These are phyloP conservation scores for Cremastinae sp. DNA, from an alignment of 2,888 invertebrate genomes.

Conservation along the genomic window DNA sequence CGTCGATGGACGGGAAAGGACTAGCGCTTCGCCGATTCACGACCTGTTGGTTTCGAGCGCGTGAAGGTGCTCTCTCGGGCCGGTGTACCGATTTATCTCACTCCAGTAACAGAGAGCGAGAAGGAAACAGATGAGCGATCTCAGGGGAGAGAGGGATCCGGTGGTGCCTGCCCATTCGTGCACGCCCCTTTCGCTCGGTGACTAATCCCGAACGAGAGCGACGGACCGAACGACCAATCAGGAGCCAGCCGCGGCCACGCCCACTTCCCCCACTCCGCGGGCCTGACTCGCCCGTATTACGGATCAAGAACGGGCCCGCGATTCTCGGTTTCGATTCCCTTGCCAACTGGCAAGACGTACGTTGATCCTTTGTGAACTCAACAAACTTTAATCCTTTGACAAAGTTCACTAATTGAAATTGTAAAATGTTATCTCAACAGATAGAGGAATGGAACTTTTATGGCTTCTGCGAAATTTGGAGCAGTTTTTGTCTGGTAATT, in stretches of 20 bases:
- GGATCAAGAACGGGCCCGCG: background rate
- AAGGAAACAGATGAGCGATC: conserved; percentile 37
- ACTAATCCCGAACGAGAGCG: background rate
- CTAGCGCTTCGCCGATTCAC: conserved; percentile 76
- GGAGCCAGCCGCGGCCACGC: background rate
- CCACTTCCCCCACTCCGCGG: background rate
- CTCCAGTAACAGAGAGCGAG: background rate
- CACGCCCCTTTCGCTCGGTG: conserved; percentile 3
- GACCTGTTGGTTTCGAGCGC: conserved; percentile 75
- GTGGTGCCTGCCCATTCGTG: conserved; percentile 12
- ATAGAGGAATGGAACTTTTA: too few species aligned
- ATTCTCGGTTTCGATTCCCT: background rate
- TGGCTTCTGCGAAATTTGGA: too few species aligned
- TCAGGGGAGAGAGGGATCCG: conserved; percentile 6
- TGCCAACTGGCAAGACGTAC: background rate
- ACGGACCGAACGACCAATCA: background rate
- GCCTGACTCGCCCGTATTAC: conserved; percentile 1
- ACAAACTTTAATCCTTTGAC: too few species aligned
- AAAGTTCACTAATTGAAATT: too few species aligned
- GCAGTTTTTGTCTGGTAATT: too few species aligned
- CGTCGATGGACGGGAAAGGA: conserved; percentile 79
- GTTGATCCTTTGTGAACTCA: background rate
- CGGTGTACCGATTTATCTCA: conserved; percentile 57
- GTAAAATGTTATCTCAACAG: too few species aligned
- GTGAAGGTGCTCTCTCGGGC: conserved; percentile 66